These are phyloP conservation scores for Ciona savignyi DNA, from an alignment of 23 tunicate species.

Conservation along the genomic window DNA sequence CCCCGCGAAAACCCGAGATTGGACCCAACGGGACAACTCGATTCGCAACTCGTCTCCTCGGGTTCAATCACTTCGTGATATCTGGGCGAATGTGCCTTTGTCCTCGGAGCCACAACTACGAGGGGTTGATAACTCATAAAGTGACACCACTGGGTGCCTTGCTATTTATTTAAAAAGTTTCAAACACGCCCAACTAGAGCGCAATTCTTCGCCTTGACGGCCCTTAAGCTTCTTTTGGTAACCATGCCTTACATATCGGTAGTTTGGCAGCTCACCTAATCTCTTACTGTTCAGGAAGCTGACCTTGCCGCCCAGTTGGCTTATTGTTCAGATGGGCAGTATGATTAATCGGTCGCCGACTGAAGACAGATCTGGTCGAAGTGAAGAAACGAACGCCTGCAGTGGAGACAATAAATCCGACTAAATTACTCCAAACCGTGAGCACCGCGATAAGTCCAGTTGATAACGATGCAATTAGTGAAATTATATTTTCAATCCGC, in stretches of 20 bases:
- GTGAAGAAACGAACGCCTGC: neutral
- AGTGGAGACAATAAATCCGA: neutral
- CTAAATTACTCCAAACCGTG: neutral
- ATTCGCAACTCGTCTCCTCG: too few species aligned
- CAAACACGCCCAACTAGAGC: neutral
- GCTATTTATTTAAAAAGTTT: too few species aligned
- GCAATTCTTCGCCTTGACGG: neutral
- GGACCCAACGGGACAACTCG: too few species aligned
- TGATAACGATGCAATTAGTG: neutral
- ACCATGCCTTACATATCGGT: neutral
- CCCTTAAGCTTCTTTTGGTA: neutral
- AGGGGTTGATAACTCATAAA: too few species aligned
- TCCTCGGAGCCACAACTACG: too few species aligned
- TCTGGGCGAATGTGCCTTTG: too few species aligned
- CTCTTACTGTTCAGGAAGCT: neutral
- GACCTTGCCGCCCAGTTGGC: constrained; percentile 1
- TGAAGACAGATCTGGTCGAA: neutral
- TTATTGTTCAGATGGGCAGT: neutral
- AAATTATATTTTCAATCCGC: too few species aligned
- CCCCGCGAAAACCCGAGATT: too few species aligned
- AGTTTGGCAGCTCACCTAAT: neutral
- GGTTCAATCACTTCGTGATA: too few species aligned
- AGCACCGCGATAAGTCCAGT: neutral
- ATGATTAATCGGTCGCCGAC: neutral
- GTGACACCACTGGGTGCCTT: neutral